Percentiles rank a stretch among this genome's conserved stretches.
Evolutionary conservation across 2,797 vertebrate genomes (phyloP).

Genomic region (Onychomys torridus): DNA sequence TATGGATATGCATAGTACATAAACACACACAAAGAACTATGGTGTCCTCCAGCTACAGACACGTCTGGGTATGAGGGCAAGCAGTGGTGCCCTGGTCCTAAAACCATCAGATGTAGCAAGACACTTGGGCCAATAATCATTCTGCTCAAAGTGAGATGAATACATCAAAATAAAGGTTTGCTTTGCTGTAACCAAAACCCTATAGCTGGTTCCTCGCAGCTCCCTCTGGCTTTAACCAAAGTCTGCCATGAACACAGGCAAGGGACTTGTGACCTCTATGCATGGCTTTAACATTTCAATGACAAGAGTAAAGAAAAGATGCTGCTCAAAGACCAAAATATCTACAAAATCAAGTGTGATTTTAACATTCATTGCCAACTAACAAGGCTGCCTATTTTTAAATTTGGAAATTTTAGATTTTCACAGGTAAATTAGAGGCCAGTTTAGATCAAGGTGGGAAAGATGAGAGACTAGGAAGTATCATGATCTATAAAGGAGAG

Average conservation of each 20-base stretch:
- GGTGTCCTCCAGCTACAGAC: background rate
- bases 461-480: background rate
- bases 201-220: background rate
- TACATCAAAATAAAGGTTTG: constrained; percentile 40
- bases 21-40: background rate
- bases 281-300: background rate
- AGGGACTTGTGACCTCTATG: background rate
- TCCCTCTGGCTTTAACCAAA: constrained; percentile 63
- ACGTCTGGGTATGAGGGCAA: background rate
- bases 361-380: background rate
- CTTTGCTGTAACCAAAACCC: constrained; percentile 21
- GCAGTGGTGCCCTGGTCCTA: background rate
- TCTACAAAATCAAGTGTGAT: constrained; percentile 19
- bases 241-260: background rate
- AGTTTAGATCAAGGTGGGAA: background rate
- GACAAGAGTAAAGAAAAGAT: background rate
- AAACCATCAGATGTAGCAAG: constrained; percentile 29
- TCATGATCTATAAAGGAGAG: background rate
- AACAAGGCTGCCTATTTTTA: background rate
- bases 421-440: background rate
- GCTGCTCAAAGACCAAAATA: background rate
- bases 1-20: background rate
- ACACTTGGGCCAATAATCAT: constrained; percentile 24
- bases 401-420: background rate
- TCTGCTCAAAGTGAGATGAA: constrained; percentile 13